Evolutionary conservation across 2,113 vertebrate genomes (phyloP).

Genomic region (Gracilinanus agilis): DNA sequence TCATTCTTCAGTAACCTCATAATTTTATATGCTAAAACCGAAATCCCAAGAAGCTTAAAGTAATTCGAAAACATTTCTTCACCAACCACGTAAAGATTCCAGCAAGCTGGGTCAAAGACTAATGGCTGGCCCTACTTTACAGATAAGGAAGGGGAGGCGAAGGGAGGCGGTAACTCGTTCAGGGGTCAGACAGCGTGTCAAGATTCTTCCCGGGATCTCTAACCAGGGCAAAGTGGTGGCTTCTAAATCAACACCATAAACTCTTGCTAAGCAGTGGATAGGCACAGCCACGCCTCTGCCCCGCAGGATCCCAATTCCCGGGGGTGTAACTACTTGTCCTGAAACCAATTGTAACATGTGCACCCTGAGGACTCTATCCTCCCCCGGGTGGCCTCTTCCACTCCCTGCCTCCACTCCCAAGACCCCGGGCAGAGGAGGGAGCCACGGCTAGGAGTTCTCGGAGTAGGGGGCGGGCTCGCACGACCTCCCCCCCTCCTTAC

Average conservation of each 20-base stretch:
- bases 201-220: neutral
- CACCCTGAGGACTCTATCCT: neutral
- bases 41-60: neutral
- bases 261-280: neutral
- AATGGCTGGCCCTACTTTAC: neutral
- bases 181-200: neutral
- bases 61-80: conserved; percentile 33
- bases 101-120: conserved; percentile 69
- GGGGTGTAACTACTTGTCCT: neutral
- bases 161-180: neutral
- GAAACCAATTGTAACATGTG: neutral
- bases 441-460: neutral
- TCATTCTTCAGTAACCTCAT: conserved; percentile 24
- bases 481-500: conserved; percentile 79
- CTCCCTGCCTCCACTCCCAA: neutral
- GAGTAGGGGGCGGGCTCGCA: neutral
- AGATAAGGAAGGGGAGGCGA: neutral
- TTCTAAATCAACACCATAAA: neutral
- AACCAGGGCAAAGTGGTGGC: neutral
- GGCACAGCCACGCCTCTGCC: neutral
- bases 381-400: neutral
- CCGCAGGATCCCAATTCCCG: neutral
- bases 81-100: conserved; percentile 48
- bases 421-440: neutral
- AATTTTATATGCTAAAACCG: neutral